Base-by-base conservation (phyloP, 2,113 vertebrate species). In the Gadus chalcogrammus region DNA sequence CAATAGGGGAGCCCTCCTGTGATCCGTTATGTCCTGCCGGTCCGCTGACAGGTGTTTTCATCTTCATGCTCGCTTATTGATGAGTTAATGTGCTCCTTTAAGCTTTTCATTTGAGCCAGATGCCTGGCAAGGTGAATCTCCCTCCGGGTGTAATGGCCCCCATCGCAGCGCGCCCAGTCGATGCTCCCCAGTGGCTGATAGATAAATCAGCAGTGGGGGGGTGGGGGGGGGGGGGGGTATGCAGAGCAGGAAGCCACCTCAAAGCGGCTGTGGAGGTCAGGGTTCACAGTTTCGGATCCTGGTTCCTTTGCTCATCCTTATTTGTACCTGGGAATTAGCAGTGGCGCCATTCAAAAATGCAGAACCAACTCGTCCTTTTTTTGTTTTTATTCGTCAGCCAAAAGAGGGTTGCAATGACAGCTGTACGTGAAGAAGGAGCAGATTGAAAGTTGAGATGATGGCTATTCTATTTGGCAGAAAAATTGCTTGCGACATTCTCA, bases 41-140 rank as follows among this genome's bases (percentile, higher is more conserved):
- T 82, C 75, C 73, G 85, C 83, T 91, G 88, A 90, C 88, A 89
- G 87, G 85, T 87, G 80, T 91, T 91, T 91, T 89, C 89, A 89
- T 91, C 88, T 91, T 85, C 76, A 74, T 90, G 88, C 79, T 85
- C 79, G 87, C 87, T 85, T 85, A 87, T 91, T 88, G 88, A 91
- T 88, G 91, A 89, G 83, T 89, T 90, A 90, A 90, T 91, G 91
- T 86, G 88, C 87, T 91, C 89, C 84, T 87, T 89, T 89, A 48
- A 89, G 88, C 85, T 90, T 91, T 89, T 91, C 90, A 92, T 92
- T 88, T 91, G 84, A 88, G 83, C 87, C 85, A 83, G 87, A 85
- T 89, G 87, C 86, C 82, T 84, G 86, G 85, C 87, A 91, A 90
- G 88, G 89, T 90, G 89, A 88, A 85, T 84, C 86, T 91, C 85